Base-by-base conservation (phyloP, 2,888 invertebrate genomes). In the Amiota mariae region DNA sequence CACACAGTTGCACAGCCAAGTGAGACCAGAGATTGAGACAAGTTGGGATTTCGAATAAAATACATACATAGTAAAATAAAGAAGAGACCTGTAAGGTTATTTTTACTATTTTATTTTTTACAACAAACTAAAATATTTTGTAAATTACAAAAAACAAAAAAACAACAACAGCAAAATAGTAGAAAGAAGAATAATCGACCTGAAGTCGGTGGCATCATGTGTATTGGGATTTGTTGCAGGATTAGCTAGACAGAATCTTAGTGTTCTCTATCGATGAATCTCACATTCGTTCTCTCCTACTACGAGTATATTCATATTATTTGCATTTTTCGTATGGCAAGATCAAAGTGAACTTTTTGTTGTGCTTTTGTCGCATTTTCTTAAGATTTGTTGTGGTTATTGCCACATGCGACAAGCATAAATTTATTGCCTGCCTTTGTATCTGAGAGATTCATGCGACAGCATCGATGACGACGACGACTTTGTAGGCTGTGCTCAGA, bases 281-380 rank as follows among this genome's bases (percentile, higher is more conserved):
- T 11, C 20, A 20, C 20, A 15, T 18, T 11, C 20, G 12, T 1
- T 20, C 59, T 20, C 59, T 20, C 59, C 59, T 59, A 20, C 59
- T 20, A 20, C 59, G 4, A 0, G 36, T 36, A 36, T 36, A 36
- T 36, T 36, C 36, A 36, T 6, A 10, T 59, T 15, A 68, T 68
- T 68, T 68, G 67, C 67, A 68, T 68, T 68, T 61, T 67, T 67
- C 79, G 85, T 54, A 36, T 83, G 86, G 83, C 85, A 78, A 85
- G 83, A 83, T 83, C 83, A 85, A 83, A 83, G 83, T n/a, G 46
- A 70, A 24, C 15, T 13, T 9, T 59, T 59, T 57, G 15, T 10
- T 59, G 11, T 11, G 59, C 18, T 18, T n/a, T 59, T 59, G 18
- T 59, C 36, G 36, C 36, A 36, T 36, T 36, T 36, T 36, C 36